A percentile compares a stretch with the other conserved stretches of the same genome.
Evolutionary conservation across 1,140 invertebrate genomes (phyloP).

Genomic region (Drosophila rhopaloa): DNA sequence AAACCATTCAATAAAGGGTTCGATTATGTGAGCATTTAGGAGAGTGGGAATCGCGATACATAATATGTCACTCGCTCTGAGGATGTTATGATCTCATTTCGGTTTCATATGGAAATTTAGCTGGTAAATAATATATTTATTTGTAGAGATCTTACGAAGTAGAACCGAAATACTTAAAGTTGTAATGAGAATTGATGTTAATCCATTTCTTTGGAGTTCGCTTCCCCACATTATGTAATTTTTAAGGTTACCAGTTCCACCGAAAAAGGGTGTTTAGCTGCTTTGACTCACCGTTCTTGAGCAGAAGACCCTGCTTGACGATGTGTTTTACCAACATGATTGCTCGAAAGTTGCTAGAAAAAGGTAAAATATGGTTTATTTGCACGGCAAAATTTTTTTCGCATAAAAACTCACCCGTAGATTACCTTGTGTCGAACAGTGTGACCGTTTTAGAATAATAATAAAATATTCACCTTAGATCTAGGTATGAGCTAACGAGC

Average conservation of each 20-base stretch:
- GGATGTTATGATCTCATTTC: not conserved
- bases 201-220: conserved; percentile 1
- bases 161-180: not conserved
- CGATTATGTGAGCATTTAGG: too few species aligned
- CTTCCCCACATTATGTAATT: conserved; percentile 73
- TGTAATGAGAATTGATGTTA: not conserved
- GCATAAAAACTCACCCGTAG: conserved; percentile 48
- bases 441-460: conserved; percentile 5
- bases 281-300: conserved; percentile 74
- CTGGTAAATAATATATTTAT: not conserved
- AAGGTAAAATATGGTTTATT: conserved; percentile 20
- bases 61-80: too few species aligned
- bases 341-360: conserved; percentile 53
- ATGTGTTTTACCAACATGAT: conserved; percentile 83
- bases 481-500: not conserved
- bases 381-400: conserved; percentile 25
- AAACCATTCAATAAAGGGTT: not conserved
- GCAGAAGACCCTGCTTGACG: conserved; percentile 77
- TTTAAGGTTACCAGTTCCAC: conserved; percentile 72
- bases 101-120: not conserved
- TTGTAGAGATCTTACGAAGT: not conserved
- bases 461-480: not conserved
- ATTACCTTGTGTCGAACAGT: conserved; percentile 40
- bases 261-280: not conserved
- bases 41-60: not conserved